Conservation (phyloP, 2,797 vertebrate species). For the Sebastes goodei region DNA sequence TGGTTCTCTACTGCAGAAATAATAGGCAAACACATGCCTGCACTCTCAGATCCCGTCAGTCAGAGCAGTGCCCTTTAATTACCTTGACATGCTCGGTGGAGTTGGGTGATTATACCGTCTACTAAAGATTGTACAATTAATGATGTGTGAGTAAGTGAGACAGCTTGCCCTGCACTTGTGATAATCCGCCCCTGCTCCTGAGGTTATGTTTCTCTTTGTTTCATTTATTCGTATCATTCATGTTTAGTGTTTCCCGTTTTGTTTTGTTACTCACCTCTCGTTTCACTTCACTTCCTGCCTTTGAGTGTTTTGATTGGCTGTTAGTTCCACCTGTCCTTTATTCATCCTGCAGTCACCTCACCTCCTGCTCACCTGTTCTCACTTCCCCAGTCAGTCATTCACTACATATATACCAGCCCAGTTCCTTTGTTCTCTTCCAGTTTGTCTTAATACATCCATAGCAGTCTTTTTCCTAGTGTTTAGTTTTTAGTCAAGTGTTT, state of each 20-base stretch:
- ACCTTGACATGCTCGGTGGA: slow-evolving; percentile 34
- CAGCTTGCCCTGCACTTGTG: not conserved
- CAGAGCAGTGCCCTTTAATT: slow-evolving; percentile 38
- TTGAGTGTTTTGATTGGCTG: not conserved
- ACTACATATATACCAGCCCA: not conserved
- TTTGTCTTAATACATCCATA: not conserved
- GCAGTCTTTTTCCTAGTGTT: not conserved
- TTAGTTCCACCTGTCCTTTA: not conserved
- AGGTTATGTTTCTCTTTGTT: not conserved
- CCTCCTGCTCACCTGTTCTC: not conserved
- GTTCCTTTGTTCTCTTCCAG: not conserved
- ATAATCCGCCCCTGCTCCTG: not conserved
- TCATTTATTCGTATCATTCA: not conserved
- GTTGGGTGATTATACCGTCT: slow-evolving; percentile 34
- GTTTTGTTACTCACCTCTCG: not conserved
- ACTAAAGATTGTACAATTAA: slow-evolving; percentile 15
- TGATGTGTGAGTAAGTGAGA: slow-evolving; percentile 12
- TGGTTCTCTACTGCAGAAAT: not conserved
- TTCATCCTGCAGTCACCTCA: not conserved
- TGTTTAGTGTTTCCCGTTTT: not conserved
- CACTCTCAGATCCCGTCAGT: slow-evolving; percentile 4
- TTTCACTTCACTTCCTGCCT: not conserved
- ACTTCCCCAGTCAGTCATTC: not conserved
- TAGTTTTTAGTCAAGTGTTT: no score
- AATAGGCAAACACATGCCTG: not conserved